Evolutionary conservation across 2,797 vertebrate species (phyloP), one percentile per base, ranked within the genome.

Genomic region (Alouatta caraya): DNA sequence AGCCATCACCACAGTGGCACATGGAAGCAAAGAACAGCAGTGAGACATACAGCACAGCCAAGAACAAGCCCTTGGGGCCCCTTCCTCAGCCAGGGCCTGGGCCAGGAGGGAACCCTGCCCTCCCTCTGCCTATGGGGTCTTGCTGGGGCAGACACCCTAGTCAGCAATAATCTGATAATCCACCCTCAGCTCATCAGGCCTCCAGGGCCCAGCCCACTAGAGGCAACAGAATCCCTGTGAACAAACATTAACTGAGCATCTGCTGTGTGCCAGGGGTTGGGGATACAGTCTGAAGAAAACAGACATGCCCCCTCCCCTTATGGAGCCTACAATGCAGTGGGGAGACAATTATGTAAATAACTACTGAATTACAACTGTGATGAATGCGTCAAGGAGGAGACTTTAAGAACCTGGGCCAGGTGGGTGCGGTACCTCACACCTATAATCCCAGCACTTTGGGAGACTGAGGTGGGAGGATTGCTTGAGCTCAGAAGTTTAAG

Each of bases 21-120:
- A 97, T 96, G 94, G 89, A 97, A 97, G 72, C 85, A 98, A 98
- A 97, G 55, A 26, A 97, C 79, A 97, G 79, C 70, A 93, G 61
- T 98, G 94, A 98, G 97, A 96, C 52, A 96, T 2, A 70, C 11
- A 33, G 52, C 61, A 95, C 59, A 86, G 52, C 24, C 70, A 92
- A 83, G 30, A 33, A 59, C 24, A 84, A 10, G 11, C 84, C 50
- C n/a, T 90, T 12, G 1, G 91, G 67, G n/a, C n/a, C 46, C 57
- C 86, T 94, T 78, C 88, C 42, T 70, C 22, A 26, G 64, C 28
- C 67, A 75, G 75, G 50, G 30, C 8, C 78, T 64, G 39, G 24
- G 19, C 70, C 59, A 48, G 33, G 50, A 22, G 28, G 24, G 46
- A 42, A 72, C 48, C 48, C 89, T 64, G 44, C 80, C 48, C 61